These are phyloP conservation scores for Sinonovacula constricta DNA, from an alignment of 1,140 invertebrate species.

Conservation along the genomic window DNA sequence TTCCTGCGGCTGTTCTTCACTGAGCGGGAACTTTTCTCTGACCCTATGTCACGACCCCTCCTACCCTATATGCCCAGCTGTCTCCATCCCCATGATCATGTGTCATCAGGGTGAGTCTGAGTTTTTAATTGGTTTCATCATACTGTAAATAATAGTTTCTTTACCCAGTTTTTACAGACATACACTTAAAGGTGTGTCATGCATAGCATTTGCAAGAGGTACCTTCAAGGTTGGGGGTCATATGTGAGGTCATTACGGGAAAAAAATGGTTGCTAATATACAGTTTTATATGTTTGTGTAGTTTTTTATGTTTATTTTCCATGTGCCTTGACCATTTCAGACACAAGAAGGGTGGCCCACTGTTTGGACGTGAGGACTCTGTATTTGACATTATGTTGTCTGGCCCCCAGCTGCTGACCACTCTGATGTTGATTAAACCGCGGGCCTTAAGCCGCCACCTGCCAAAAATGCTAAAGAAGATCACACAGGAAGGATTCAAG, in stretches of 20 bases:
- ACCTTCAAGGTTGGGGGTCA: neutral
- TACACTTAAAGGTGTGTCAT: too few relatives aligned
- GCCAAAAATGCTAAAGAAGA: constrained; percentile 67
- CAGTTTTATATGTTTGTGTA: neutral
- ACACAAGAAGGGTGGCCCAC: too few relatives aligned
- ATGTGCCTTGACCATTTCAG: too few relatives aligned
- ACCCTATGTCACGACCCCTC: constrained; percentile 64
- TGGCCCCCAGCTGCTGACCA: constrained; percentile 68
- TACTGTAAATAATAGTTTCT: neutral
- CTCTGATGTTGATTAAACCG: constrained; percentile 72
- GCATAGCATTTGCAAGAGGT: neutral
- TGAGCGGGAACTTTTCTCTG: constrained; percentile 68
- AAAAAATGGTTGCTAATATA: neutral
- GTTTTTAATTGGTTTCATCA: neutral
- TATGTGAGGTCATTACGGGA: neutral
- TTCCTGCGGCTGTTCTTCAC: constrained; percentile 71
- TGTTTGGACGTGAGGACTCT: constrained; percentile 65
- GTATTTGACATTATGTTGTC: constrained; percentile 68
- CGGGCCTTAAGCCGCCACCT: constrained; percentile 66
- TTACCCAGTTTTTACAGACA: neutral
- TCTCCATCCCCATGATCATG: too few relatives aligned
- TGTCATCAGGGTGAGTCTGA: neutral
- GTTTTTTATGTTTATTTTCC: too few relatives aligned
- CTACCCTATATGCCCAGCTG: constrained; percentile 70
- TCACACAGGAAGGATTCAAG: constrained; percentile 71